Percentiles rank a stretch among this genome's conserved stretches.
Conservation (phyloP, 2,113 vertebrate genomes). For the Syngnathus scovelli region DNA sequence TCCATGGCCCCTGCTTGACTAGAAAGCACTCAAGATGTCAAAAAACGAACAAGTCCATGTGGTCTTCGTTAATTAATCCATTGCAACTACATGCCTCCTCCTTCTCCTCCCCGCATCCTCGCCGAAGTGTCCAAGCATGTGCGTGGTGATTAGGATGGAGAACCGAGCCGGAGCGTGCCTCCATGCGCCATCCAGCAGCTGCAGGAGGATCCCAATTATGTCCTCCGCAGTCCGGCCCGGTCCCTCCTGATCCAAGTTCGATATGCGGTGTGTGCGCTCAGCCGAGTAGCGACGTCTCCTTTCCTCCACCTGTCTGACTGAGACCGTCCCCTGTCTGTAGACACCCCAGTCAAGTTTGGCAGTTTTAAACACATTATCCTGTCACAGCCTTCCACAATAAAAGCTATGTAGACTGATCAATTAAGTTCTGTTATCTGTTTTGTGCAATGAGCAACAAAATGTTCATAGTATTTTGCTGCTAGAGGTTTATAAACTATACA, state of each 20-base stretch:
- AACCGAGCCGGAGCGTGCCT: conserved; percentile 48
- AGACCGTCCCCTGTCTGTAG: conserved; percentile 39
- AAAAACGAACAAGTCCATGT: conserved; percentile 30
- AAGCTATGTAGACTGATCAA: neutral
- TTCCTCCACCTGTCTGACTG: conserved; percentile 63
- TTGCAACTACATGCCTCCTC: conserved; percentile 39
- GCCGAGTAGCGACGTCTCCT: conserved; percentile 44
- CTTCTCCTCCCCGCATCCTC: conserved; percentile 48
- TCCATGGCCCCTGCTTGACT: conserved; percentile 65
- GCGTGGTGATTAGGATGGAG: conserved; percentile 40
- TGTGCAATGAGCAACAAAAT: neutral
- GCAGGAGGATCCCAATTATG: conserved; percentile 53
- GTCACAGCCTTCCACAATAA: conserved; percentile 29
- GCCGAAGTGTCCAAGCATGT: conserved; percentile 46
- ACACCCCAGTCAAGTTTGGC: neutral
- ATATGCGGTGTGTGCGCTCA: conserved; percentile 36
- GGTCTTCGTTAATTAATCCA: conserved; percentile 46
- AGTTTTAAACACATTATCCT: neutral
- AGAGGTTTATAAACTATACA: no score
- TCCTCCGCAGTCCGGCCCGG: conserved; percentile 58
- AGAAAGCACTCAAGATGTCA: conserved; percentile 19
- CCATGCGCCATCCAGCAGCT: conserved; percentile 32
- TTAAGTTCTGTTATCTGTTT: neutral
- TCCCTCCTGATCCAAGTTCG: conserved; percentile 33
- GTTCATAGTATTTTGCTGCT: neutral